Evolutionary conservation across 2,113 vertebrate species (phyloP), one percentile per base, ranked within the genome.

Genomic region (Phasianus colchicus): DNA sequence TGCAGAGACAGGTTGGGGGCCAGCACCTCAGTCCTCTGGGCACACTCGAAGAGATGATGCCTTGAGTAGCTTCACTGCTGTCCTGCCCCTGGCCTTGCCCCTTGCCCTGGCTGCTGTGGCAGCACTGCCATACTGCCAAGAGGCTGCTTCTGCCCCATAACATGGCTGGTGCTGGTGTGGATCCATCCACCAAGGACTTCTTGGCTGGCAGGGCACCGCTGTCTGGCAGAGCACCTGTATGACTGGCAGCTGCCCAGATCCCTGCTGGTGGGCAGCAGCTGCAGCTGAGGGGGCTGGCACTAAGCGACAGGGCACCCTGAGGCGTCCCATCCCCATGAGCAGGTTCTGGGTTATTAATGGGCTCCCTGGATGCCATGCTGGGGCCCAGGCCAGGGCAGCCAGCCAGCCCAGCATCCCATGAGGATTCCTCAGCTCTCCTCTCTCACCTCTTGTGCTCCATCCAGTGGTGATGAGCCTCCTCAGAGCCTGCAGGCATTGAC

Each of bases 361-460:
- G 86, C 92, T 92, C 88, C 48, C 77, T 90, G 91, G 90, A 93
- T 92, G 90, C 86, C 3, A 40, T 84, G 73, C 84, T 4, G 43
- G 70, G 71, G 85, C 61, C 42, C 4, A 38, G 66, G 92, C 96
- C 95, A 92, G 87, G 70, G 66, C 81, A 64, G 92, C 0, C 88
- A 66, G 90, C 79, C 93, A 92, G 69, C 72, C 43, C 70, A 21
- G 81, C 76, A 55, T 86, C 92, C 83, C 45, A 12, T 70, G 90
- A 95, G 92, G 63, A 48, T 78, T 75, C 61, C 70, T 79, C 58
- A 4, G 30, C 77, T 81, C 80, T 93, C 80, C 63, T 96, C n/a
- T 19, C 88, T 81, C 93, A 94, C 88, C 70, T 90, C 93, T 92
- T 95, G 88, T 92, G 90, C 96, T 96, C 92, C 95, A 96, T 94